These are phyloP conservation scores for Antennarius striatus DNA, from an alignment of 2,113 vertebrate species.

Conservation along the genomic window DNA sequence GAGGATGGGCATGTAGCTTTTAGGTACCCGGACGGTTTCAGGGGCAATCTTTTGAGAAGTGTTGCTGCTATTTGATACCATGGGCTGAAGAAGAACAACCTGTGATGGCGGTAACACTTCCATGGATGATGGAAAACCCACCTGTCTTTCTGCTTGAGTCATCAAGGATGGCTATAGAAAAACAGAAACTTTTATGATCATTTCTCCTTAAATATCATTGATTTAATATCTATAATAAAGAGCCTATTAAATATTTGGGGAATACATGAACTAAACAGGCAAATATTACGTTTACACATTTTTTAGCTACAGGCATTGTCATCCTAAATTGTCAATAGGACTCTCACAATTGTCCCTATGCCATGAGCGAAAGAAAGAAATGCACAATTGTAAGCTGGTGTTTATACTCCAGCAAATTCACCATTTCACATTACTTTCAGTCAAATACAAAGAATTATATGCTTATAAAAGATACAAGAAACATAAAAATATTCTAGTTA, in stretches of 20 bases:
- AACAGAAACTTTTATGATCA: background rate
- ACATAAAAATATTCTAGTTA: too few species aligned
- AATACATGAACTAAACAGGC: too few species aligned
- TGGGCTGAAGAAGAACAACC: conserved; percentile 85
- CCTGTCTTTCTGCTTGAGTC: conserved; percentile 79
- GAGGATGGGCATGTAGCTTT: conserved; percentile 83
- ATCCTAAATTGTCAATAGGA: background rate
- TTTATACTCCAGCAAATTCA: too few species aligned
- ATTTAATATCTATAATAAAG: background rate
- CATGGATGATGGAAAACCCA: conserved; percentile 85
- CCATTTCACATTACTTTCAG: too few species aligned
- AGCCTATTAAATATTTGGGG: too few species aligned
- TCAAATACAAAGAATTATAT: too few species aligned
- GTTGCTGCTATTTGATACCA: conserved; percentile 76
- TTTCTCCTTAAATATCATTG: background rate
- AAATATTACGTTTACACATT: background rate
- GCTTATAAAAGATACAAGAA: too few species aligned
- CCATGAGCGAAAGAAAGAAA: too few species aligned
- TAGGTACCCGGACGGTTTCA: conserved; percentile 78
- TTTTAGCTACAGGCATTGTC: background rate
- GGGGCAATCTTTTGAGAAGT: conserved; percentile 54
- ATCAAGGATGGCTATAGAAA: conserved; percentile 57
- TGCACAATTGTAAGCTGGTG: too few species aligned
- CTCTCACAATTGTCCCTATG: too few species aligned
- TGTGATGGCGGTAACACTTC: conserved; percentile 88